A percentile compares a stretch with the other conserved stretches of the same genome.
These are phyloP conservation scores for Synergus umbraculus DNA, from an alignment of 2,888 invertebrate species.

Conservation along the genomic window DNA sequence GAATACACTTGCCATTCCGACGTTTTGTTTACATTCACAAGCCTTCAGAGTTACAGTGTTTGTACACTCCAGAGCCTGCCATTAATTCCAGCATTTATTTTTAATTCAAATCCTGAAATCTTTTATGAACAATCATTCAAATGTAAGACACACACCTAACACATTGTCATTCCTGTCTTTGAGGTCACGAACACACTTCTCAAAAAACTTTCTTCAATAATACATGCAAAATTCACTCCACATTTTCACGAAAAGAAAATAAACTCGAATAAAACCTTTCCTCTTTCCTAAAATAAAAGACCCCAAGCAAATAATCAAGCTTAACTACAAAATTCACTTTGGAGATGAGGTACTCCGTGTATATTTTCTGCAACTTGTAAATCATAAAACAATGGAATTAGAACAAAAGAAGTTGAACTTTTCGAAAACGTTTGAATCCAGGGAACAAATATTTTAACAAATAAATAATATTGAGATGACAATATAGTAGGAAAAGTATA, in stretches of 20 bases:
- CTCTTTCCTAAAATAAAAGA: background rate
- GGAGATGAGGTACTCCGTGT: background rate
- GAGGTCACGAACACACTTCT: background rate
- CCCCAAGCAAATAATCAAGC: background rate
- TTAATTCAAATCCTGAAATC: background rate
- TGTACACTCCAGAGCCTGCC: background rate
- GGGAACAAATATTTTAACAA: background rate
- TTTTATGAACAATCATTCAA: background rate
- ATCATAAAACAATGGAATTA: background rate
- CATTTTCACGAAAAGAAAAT: background rate
- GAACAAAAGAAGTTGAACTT: background rate
- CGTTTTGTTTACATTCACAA: conserved; percentile 23
- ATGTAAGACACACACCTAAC: background rate
- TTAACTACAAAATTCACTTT: background rate
- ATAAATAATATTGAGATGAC: background rate
- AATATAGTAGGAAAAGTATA: background rate
- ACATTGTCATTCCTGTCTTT: background rate
- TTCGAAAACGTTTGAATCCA: background rate
- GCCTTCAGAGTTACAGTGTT: background rate
- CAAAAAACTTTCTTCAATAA: background rate
- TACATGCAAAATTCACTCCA: background rate
- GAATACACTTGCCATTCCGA: background rate
- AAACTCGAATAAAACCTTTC: background rate
- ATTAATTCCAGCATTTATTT: background rate
- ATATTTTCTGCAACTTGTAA: no score